Evolutionary conservation across 2,797 vertebrate species (phyloP), one percentile per base, ranked within the genome.

Genomic region (Parambassis ranga): DNA sequence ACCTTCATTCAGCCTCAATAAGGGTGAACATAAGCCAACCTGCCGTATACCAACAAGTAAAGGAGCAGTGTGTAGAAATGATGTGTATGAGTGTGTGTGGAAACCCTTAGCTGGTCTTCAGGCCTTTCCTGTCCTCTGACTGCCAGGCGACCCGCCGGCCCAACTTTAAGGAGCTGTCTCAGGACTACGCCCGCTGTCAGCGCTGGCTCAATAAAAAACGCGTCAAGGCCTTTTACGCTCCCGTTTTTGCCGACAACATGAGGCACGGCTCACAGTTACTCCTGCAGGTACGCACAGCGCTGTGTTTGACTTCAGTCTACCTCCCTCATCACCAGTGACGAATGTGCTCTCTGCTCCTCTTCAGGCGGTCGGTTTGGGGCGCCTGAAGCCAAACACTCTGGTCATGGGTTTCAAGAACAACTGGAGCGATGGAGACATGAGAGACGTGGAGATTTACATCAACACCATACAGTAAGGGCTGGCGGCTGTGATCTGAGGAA

Each of bases 351-450:
- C 13, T 3, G n/a, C 13, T 14, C 7, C 13, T 2, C 15, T 48
- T 2, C 90, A 99, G 97, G 95, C 96, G 32, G 92, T 94, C 27
- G 97, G 97, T 75, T 86, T 99, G 82, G 97, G 97, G 48, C 94
- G 96, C 20, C 92, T 99, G 89, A 98, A 93, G 77, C 96, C 97
- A 43, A 98, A 98, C 78, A 98, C 95, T 0, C 83, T 98, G 75
- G 96, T 98, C 28, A 89, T 98, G 85, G 97, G 97, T 56, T 99
- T 95, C 91, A 99, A 98, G 85, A 97, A 95, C 88, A 95, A 96
- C 83, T 99, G 97, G 97, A 90, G 92, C 10, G 92, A 96, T 31
- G 81, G 92, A 68, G 93, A 97, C 75, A 96, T 97, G 95, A 95
- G 92, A 71, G 95, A 98, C 14, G 93, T 98, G 71, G 97, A 98